Percentiles rank a stretch among this genome's conserved stretches.
These are phyloP conservation scores for Motacilla tschutschensis DNA, from an alignment of 2,113 vertebrate species.

Conservation along the genomic window DNA sequence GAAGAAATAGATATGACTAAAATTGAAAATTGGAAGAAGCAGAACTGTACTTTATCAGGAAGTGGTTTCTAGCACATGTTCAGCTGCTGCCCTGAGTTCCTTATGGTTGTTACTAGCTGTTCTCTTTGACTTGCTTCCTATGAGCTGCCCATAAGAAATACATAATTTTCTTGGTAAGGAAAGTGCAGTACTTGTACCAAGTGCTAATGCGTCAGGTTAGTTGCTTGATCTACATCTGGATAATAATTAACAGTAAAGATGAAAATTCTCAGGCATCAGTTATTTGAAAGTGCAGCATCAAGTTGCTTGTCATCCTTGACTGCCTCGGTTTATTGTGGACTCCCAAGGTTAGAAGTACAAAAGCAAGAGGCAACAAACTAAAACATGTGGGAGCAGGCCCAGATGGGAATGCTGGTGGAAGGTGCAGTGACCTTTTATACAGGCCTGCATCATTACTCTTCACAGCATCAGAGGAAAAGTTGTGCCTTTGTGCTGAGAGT, in stretches of 20 bases:
- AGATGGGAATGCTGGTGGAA: neutral
- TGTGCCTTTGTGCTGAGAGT: neutral
- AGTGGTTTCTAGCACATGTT: slow-evolving; percentile 19
- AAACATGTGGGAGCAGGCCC: neutral
- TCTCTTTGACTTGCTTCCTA: neutral
- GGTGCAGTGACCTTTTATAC: neutral
- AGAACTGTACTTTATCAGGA: neutral
- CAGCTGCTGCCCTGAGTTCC: neutral
- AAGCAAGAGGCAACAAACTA: neutral
- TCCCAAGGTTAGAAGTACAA: neutral
- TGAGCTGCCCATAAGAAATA: neutral
- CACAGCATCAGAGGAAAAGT: neutral
- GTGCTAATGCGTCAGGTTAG: neutral
- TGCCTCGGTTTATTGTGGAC: neutral
- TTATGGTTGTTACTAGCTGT: neutral
- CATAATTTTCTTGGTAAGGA: neutral
- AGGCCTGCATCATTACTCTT: neutral
- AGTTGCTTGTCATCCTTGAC: neutral
- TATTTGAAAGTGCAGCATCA: neutral
- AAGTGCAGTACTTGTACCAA: neutral
- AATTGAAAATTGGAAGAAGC: slow-evolving; percentile 5
- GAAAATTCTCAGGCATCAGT: neutral
- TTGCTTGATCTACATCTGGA: neutral
- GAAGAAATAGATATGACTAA: neutral
- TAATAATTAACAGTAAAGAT: slow-evolving; percentile 34